Evolutionary conservation across 1,140 invertebrate genomes (phyloP).

Genomic region (Stegodyphus mimosarum): DNA sequence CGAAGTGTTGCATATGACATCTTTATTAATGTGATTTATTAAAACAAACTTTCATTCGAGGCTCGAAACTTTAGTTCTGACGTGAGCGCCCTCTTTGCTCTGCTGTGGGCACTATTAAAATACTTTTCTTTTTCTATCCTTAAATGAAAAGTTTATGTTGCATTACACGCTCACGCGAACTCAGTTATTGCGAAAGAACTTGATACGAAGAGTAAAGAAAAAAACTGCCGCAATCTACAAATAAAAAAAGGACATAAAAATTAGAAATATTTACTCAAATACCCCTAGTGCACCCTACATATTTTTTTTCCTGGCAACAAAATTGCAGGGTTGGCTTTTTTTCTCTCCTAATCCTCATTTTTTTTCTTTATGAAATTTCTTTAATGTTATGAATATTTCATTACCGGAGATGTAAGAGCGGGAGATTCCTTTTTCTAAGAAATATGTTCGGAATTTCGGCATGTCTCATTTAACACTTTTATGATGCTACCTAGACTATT

Average conservation of each 20-base stretch:
- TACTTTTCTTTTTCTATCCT: neutral
- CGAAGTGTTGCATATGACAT: conserved; percentile 26
- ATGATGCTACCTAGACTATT: neutral
- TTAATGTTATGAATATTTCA: no score
- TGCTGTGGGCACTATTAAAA: conserved; percentile 25
- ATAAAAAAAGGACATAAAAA: no score
- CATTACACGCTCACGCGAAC: conserved; percentile 31
- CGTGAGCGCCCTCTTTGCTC: neutral
- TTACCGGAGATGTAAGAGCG: neutral
- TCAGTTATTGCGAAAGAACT: neutral
- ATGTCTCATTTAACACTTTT: conserved; percentile 22
- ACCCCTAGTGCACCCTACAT: no score
- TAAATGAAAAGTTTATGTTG: conserved; percentile 44
- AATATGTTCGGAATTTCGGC: conserved; percentile 13
- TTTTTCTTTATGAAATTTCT: no score
- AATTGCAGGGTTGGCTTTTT: no score
- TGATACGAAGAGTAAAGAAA: neutral
- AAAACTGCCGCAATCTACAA: neutral
- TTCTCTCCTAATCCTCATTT: no score
- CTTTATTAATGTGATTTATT: conserved; percentile 53
- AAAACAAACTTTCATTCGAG: conserved; percentile 26
- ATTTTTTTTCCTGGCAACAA: no score
- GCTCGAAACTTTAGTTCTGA: neutral
- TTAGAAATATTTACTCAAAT: no score
- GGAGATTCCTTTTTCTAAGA: neutral